Conservation (phyloP, 2,888 invertebrate genomes). For the Andrena minutula region DNA sequence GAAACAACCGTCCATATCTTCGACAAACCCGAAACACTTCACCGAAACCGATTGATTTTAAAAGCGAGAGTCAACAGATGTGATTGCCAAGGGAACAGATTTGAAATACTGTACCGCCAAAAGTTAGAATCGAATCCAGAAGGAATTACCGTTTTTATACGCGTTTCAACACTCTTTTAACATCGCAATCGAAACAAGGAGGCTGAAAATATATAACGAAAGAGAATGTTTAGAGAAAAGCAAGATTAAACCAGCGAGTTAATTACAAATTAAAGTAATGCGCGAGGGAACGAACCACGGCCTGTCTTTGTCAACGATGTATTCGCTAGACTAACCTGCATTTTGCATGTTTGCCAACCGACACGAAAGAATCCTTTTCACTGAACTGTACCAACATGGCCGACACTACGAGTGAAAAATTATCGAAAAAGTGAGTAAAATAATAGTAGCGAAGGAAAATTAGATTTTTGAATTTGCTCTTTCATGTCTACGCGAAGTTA, state of each 20-base stretch:
- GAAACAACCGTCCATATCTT: constrained; percentile 77
- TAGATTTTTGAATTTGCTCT: neutral
- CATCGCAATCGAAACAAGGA: neutral
- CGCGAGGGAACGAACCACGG: neutral
- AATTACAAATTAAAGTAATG: constrained; percentile 15
- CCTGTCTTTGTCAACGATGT: too few relatives aligned
- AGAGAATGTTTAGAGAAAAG: neutral
- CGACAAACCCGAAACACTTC: constrained; percentile 67
- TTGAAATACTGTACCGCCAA: neutral
- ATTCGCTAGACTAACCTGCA: neutral
- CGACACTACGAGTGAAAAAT: constrained; percentile 87
- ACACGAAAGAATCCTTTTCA: constrained; percentile 22
- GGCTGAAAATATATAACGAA: neutral
- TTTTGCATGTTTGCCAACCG: constrained; percentile 59
- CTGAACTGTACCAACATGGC: constrained; percentile 85
- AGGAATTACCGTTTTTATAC: neutral
- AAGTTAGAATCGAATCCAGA: neutral
- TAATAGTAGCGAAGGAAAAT: constrained; percentile 19
- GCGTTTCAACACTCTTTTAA: neutral
- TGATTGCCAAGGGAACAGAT: constrained; percentile 37
- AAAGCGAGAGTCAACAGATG: constrained; percentile 36
- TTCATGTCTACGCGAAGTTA: neutral
- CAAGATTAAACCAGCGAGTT: neutral
- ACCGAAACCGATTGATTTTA: neutral
- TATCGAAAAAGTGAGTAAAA: constrained; percentile 90